Base-by-base conservation (phyloP, 2,797 vertebrate species). In the Peromyscus eremicus region DNA sequence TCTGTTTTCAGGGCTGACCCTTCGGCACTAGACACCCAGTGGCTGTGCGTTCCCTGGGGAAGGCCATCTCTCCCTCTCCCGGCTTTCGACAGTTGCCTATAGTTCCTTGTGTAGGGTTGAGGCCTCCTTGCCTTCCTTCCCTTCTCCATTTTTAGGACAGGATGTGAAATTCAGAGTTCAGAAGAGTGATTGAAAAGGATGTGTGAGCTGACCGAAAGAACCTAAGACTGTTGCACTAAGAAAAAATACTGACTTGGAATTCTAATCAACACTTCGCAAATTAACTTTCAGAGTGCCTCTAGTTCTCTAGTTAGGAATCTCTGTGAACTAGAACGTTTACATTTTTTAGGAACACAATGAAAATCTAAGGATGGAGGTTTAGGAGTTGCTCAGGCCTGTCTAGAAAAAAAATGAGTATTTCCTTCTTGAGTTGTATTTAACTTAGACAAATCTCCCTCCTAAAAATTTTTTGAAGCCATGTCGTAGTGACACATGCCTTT, bases 211-310 rank as follows among this genome's bases (percentile, higher is more conserved):
- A 96, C 32, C 66, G 66, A 32, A 95, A 13, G 43, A 96, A 87
- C n/a, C 73, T 60, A 73, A 92, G 71, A 91, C 25, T 83, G 32
- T 92, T 77, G 34, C 52, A 82, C 52, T 71, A 64, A 94, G 6
- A 66, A 92, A 81, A 60, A 81, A 86, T 80, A 32, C 46, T 21
- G 23, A 81, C 27, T 62, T 43, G 55, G 25, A 93, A 95, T 94
- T 91, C 64, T 57, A 92, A 11, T 95, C 91, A 94, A 11, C 95
- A 89, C 77, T 96, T 92, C 79, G 81, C 73, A 97, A 82, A 94
- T 97, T 94, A 83, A 86, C 64, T 75, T 90, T 96, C 68, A 92
- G 80, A 95, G 84, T 93, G 25, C 14, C n/a, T 86, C n/a, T 83
- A 11, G 49, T 82, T 92, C 80, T 95, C 64, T 81, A 89, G 76